These are phyloP conservation scores for Glyptemys insculpta DNA, from an alignment of 2,797 vertebrate species.

Conservation along the genomic window DNA sequence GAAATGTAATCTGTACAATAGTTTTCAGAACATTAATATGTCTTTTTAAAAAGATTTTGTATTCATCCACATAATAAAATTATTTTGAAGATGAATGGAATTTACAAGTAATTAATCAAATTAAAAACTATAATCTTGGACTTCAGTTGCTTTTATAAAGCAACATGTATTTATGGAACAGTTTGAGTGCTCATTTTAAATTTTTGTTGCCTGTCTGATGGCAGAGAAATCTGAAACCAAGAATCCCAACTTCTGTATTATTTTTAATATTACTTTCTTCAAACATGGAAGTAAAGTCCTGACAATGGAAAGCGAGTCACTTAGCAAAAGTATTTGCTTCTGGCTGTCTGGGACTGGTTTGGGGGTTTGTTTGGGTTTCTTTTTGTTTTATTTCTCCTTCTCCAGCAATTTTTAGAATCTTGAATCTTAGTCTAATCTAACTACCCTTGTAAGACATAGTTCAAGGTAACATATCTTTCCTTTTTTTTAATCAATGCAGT, in stretches of 20 bases:
- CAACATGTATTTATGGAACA: background rate
- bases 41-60: constrained; percentile 70
- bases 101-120: background rate
- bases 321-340: background rate
- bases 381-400: background rate
- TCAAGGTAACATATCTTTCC: rapidly evolving
- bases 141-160: background rate
- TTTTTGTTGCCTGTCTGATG: background rate
- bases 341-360: background rate
- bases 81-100: constrained; percentile 56
- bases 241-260: background rate
- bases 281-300: background rate
- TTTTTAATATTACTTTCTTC: background rate
- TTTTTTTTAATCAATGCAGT: background rate
- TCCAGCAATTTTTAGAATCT: background rate
- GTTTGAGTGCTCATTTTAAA: background rate
- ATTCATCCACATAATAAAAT: constrained; percentile 78
- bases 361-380: background rate
- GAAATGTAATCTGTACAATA: constrained; percentile 32
- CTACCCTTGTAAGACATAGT: background rate
- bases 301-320: background rate
- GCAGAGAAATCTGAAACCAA: background rate
- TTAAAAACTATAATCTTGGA: background rate
- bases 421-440: background rate
- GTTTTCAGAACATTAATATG: constrained; percentile 68